Base-by-base conservation (phyloP, 2,113 vertebrate species). In the Pycnonotus jocosus region DNA sequence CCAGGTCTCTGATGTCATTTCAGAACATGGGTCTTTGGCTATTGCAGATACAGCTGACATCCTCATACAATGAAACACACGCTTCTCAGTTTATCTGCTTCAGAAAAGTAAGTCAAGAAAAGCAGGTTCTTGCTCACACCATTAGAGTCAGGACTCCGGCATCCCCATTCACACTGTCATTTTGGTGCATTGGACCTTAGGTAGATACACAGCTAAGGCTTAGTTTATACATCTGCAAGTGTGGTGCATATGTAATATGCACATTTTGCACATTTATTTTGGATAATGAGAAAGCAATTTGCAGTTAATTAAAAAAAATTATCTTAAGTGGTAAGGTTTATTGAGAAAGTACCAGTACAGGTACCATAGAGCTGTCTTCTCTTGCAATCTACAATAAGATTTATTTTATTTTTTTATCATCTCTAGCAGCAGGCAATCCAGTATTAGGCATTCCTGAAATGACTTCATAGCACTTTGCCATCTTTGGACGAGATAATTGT, bases 1-100 rank as follows among this genome's bases (percentile, higher is more conserved):
- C 56, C 68, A 78, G 56, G 64, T 96, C 92, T 94, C 85, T 74
- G 64, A 86, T 86, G 88, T 78, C 68, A 71, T 86, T 94, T 96
- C 60, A 86, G 85, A 95, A 54, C 28, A 45, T 1, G 7, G 27
- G 5, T 50, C 47, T 93, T 83, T 51, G 21, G 58, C 31, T 82
- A 58, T 35, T 91, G 57, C 33, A 69, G 70, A 68, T 62, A 66
- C 16, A 92, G 35, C 65, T 79, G 76, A 81, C 71, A 70, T 62
- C 24, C 51, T 88, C 60, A 68, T 56, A 40, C 0, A 15, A 81
- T 9, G 40, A 95, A 94, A 94, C 15, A 58, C 11, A 65, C 0
- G 2, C 33, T 90, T 77, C 27, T 77, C 47, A 33, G 44, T 73
- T 65, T 92, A 68, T 70, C 73, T 57, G 10, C 60, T 82, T 90